These are phyloP conservation scores for Oncorhynchus mykiss DNA, from an alignment of 2,113 vertebrate genomes.

Conservation along the genomic window DNA sequence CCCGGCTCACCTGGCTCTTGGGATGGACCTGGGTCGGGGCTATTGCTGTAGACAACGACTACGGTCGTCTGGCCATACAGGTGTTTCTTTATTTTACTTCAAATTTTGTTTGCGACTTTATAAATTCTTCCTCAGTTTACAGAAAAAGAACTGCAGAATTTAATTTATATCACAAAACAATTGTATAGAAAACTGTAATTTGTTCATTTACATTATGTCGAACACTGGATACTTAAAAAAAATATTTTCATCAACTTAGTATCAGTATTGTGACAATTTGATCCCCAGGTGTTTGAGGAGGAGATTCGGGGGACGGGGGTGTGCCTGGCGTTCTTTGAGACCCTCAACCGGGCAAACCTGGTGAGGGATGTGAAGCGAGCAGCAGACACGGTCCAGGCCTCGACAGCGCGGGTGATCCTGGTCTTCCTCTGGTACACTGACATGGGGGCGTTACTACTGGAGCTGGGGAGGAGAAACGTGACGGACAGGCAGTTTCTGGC, in stretches of 20 bases:
- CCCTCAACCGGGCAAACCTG: constrained; percentile 60
- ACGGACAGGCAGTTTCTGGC: constrained; percentile 70
- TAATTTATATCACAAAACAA: too few relatives aligned
- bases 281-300: constrained; percentile 63
- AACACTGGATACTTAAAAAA: too few relatives aligned
- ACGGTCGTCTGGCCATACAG: constrained; percentile 63
- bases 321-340: constrained; percentile 73
- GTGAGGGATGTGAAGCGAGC: constrained; percentile 55
- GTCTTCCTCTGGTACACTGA: constrained; percentile 71
- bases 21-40: constrained; percentile 74
- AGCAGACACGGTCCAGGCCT: constrained; percentile 62
- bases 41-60: constrained; percentile 66
- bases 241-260: too few relatives aligned
- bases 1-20: constrained; percentile 64
- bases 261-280: too few relatives aligned
- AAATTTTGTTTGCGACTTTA: not conserved
- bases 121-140: too few relatives aligned
- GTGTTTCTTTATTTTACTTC: constrained; percentile 23
- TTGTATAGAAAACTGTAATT: too few relatives aligned
- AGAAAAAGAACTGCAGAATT: too few relatives aligned
- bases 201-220: too few relatives aligned
- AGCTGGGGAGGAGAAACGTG: constrained; percentile 66
- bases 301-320: constrained; percentile 53
- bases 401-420: constrained; percentile 68
- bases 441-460: constrained; percentile 62